These are phyloP conservation scores for Sinocyclocheilus anophthalmus DNA, from an alignment of 2,113 vertebrate genomes.

Conservation along the genomic window DNA sequence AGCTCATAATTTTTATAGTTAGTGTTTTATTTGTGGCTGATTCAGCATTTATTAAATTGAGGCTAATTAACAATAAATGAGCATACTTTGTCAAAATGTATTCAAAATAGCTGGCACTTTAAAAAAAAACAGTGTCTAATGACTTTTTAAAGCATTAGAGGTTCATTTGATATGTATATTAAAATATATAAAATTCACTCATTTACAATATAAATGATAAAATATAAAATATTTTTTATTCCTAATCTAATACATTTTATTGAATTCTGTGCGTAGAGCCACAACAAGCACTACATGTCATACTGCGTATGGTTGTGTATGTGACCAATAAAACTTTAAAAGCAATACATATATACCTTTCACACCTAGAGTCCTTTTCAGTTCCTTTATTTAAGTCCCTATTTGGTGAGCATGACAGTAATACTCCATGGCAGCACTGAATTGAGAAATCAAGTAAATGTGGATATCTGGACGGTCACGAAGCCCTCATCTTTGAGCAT, in stretches of 20 bases:
- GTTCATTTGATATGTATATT: neutral
- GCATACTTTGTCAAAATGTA: constrained; percentile 16
- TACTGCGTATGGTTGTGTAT: neutral
- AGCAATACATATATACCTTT: neutral
- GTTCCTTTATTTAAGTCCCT: neutral
- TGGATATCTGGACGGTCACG: neutral
- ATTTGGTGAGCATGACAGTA: neutral
- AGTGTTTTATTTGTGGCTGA: constrained; percentile 17
- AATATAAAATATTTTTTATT: too few species aligned
- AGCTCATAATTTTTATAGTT: constrained; percentile 22
- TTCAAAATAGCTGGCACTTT: neutral
- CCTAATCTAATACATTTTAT: too few species aligned
- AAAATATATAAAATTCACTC: neutral
- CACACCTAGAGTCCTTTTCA: neutral
- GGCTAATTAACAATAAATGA: constrained; percentile 24
- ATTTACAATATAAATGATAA: neutral
- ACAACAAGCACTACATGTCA: too few species aligned
- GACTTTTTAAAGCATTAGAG: neutral
- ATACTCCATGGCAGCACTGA: neutral
- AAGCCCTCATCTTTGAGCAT: neutral
- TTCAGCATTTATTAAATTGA: constrained; percentile 20
- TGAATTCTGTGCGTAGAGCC: too few species aligned
- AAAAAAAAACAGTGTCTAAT: neutral
- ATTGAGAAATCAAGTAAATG: neutral
- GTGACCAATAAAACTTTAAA: neutral